These are phyloP conservation scores for Dipodomys ordii DNA, from an alignment of 2,113 vertebrate genomes.

Conservation along the genomic window DNA sequence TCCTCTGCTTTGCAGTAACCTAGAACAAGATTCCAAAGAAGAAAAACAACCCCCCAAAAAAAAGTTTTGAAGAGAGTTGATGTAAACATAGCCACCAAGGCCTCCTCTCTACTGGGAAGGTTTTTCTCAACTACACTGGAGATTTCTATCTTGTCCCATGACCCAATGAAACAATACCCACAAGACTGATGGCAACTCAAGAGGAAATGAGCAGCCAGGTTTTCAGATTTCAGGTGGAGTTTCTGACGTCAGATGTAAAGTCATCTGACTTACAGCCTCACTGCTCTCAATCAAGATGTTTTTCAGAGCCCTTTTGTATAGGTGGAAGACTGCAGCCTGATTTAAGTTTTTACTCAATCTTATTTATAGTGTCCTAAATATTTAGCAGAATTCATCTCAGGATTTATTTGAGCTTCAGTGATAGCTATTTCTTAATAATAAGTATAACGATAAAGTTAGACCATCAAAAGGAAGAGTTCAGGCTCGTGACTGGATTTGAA, in stretches of 20 bases:
- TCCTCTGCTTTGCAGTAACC: neutral
- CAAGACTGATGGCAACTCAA: constrained; percentile 34
- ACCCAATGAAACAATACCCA: neutral
- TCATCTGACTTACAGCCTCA: constrained; percentile 41
- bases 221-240: constrained; percentile 43
- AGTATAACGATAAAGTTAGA: neutral
- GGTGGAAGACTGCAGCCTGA: neutral
- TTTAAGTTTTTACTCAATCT: neutral
- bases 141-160: constrained; percentile 20
- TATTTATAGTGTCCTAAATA: neutral
- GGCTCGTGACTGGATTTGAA: neutral
- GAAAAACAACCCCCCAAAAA: neutral
- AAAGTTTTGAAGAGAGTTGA: neutral
- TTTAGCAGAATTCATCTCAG: neutral
- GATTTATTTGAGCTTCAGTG: neutral
- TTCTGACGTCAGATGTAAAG: constrained; percentile 39
- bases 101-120: neutral
- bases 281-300: neutral
- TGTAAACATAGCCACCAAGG: neutral
- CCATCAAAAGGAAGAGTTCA: neutral
- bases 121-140: neutral
- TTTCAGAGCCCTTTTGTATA: constrained; percentile 16
- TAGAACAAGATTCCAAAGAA: neutral
- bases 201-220: neutral
- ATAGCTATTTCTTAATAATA: neutral